Conservation (phyloP, 2,888 invertebrate genomes). For the Cheilosia vernalis region DNA sequence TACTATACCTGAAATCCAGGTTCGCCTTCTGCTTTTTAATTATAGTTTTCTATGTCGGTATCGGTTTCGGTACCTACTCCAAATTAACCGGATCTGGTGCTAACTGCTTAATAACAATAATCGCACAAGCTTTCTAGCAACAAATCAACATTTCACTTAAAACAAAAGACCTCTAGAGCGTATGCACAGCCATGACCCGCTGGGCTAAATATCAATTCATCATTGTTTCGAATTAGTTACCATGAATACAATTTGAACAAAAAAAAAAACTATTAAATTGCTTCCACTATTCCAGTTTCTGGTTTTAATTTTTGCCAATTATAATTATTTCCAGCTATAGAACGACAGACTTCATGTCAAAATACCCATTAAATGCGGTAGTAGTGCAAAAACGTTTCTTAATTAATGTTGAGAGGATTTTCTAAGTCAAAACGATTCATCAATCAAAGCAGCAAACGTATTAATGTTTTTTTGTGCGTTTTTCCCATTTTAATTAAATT, state of each 20-base stretch:
- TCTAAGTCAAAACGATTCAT: constrained; percentile 23
- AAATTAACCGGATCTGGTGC: too few species aligned
- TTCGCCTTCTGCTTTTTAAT: too few species aligned
- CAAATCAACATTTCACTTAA: not conserved
- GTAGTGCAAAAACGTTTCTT: constrained; percentile 1
- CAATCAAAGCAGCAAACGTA: constrained; percentile 32
- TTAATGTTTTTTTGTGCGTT: not conserved
- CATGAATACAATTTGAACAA: constrained; percentile 2
- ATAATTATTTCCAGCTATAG: constrained; percentile 3
- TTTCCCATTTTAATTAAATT: not conserved
- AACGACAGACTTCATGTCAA: constrained; percentile 22
- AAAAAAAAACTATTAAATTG: not conserved
- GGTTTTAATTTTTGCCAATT: constrained; percentile 12
- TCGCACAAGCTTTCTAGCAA: too few species aligned
- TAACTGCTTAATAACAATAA: too few species aligned
- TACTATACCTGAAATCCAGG: too few species aligned
- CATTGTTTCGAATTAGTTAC: constrained; percentile 3
- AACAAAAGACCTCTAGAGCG: not conserved
- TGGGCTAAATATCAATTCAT: constrained; percentile 16
- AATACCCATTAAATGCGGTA: constrained; percentile 31
- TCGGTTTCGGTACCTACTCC: too few species aligned
- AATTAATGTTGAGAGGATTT: constrained; percentile 1
- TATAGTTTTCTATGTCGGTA: too few species aligned
- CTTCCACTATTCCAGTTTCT: not conserved
- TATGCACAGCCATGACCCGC: constrained; percentile 17